Evolutionary conservation across 2,113 vertebrate species (phyloP), one percentile per base, ranked within the genome.

Genomic region (Caloenas nicobarica): DNA sequence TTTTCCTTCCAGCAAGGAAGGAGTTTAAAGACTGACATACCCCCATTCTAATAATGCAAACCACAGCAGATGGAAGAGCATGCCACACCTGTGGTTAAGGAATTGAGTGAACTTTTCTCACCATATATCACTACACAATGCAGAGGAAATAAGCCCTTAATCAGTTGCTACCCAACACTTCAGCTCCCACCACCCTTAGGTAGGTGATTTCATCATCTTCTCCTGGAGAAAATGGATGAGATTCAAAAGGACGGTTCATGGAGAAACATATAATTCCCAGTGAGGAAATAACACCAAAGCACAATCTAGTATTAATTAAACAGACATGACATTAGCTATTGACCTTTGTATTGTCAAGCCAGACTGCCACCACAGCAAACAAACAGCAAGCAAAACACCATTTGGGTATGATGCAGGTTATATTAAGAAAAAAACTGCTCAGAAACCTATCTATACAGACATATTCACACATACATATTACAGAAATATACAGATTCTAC

Each of bases 111-210:
- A 70, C 28, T 65, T 61, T 42, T 69, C 31, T 73, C 24, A 50
- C 31, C 7, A 5, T 6, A 1, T 24, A 29, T 64, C 28, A 54
- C 2, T 5, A 50, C 13, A 53, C 4, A 28, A 53, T 83, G 8
- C 12, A 79, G 57, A 66, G 50, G 22, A 86, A 89, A 54, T 33
- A 31, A 66, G 7, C n/a, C 5, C 5, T 33, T 48, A 24, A 65
- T 50, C 48, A 51, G 26, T 23, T 18, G 11, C 46, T 26, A 34
- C 6, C 48, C 48, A 82, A n/a, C 23, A 40, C 7, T 17, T 72
- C 0, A 0, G 0, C 15, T 84, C 31, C 56, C 81, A 42, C 17
- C 36, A 72, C 22, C 10, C 1, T 2, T 65, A 10, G 14, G 33
- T 57, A 69, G 40, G 16, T 25, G 24, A 57, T 48, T 38, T 70